phyloP scores from a whole-genome alignment of 2,888 invertebrate species.

The Cheilosia grossa region DNA sequence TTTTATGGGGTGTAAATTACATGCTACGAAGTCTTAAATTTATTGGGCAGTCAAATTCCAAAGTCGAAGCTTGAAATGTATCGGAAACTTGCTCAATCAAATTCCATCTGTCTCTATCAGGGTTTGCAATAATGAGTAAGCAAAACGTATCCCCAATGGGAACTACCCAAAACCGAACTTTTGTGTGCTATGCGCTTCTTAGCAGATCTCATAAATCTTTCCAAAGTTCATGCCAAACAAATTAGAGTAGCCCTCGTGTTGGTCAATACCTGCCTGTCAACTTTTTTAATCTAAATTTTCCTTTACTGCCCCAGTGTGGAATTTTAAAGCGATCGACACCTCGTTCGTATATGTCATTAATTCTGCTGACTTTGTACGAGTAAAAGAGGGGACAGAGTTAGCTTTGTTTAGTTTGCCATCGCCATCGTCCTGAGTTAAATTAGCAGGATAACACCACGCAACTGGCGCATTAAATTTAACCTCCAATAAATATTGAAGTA shows the following conservation, averaged over 20 bases:
- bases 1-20: no score
- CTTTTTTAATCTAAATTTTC: slow-evolving; percentile 20
- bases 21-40: no score
- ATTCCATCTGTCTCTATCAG: no score
- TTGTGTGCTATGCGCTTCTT: background rate
- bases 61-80: no score
- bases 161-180: no score
- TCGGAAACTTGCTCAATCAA: no score
- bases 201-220: background rate
- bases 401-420: slow-evolving; percentile 5
- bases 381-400: slow-evolving; percentile 17
- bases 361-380: background rate
- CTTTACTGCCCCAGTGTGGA: background rate
- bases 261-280: background rate
- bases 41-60: no score
- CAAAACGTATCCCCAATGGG: no score
- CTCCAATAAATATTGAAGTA: slow-evolving; percentile 42
- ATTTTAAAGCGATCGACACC: slow-evolving; percentile 10
- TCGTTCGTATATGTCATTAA: background rate
- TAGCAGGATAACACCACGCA: slow-evolving; percentile 10
- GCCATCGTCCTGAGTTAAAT: slow-evolving; percentile 1
- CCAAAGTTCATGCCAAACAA: background rate
- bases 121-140: background rate
- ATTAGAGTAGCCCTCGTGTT: background rate
- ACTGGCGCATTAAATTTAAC: slow-evolving; percentile 41